phyloP scores from a whole-genome alignment of 2,888 invertebrate genomes.

The Leptura quadrifasciata region DNA sequence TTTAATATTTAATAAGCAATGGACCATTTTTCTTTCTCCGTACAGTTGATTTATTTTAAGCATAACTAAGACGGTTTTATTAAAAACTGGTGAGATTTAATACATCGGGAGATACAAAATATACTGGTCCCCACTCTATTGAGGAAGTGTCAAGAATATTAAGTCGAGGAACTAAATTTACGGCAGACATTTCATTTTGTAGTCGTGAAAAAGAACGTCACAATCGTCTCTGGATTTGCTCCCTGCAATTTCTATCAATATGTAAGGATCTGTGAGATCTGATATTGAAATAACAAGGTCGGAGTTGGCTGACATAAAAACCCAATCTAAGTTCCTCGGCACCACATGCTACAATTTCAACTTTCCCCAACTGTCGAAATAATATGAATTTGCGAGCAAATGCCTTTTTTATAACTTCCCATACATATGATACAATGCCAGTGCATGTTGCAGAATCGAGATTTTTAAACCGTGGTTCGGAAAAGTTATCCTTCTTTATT shows the following conservation, averaged over 20 bases:
- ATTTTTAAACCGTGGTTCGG: conserved; percentile 26
- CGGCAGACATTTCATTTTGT: conserved; percentile 60
- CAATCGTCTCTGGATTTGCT: conserved; percentile 62
- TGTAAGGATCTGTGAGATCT: conserved; percentile 65
- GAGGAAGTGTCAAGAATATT: conserved; percentile 57
- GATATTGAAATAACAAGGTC: conserved; percentile 70
- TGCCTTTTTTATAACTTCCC: conserved; percentile 58
- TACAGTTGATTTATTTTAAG: conserved; percentile 11
- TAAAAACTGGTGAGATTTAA: conserved; percentile 39
- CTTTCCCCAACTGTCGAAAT: conserved; percentile 62
- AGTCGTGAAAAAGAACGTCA: conserved; percentile 56
- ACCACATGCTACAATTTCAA: conserved; percentile 68
- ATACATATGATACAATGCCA: conserved; percentile 48
- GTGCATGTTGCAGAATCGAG: conserved; percentile 43
- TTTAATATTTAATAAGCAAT: neutral
- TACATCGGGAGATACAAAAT: conserved; percentile 23
- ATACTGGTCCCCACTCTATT: conserved; percentile 39
- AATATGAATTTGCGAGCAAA: conserved; percentile 61
- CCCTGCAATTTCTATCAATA: conserved; percentile 68
- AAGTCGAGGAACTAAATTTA: conserved; percentile 59
- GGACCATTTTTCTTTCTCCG: neutral
- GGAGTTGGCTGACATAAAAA: conserved; percentile 65
- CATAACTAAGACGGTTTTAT: conserved; percentile 33
- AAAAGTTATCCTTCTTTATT: neutral
- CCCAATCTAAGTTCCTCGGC: conserved; percentile 68